Evolutionary conservation across 2,113 vertebrate species (phyloP).

Genomic region (Pelobates fuscus): DNA sequence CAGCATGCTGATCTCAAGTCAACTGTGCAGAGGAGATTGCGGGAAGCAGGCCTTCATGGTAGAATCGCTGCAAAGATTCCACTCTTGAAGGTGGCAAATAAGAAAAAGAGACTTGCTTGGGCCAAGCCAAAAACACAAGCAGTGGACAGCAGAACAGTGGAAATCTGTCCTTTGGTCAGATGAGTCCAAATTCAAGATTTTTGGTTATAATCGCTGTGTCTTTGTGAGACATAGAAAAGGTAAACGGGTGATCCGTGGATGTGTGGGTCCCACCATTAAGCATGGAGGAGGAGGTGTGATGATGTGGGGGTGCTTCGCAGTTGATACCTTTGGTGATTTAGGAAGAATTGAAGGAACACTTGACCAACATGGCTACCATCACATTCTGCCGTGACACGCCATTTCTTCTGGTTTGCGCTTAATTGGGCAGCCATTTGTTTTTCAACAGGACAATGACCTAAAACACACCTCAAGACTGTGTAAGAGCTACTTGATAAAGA

Average conservation of each 20-base stretch:
- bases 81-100: no score
- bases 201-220: not conserved
- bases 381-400: not conserved
- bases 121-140: not conserved
- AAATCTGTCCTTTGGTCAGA: not conserved
- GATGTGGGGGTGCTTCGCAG: no score
- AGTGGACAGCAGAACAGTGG: not conserved
- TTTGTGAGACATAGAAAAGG: not conserved
- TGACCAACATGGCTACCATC: not conserved
- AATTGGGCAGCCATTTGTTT: conserved; percentile 2
- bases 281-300: no score
- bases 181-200: not conserved
- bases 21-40: no score
- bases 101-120: no score
- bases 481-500: not conserved
- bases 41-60: not conserved
- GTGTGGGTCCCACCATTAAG: not conserved
- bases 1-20: not conserved
- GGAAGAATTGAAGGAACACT: not conserved
- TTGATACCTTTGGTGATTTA: not conserved
- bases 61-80: no score
- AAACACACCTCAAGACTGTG: not conserved
- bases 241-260: not conserved
- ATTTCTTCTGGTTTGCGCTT: not conserved
- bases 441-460: not conserved